Evolutionary conservation across 2,888 invertebrate species (phyloP), one percentile per base, ranked within the genome.

Genomic region (Harpalus rubripes): DNA sequence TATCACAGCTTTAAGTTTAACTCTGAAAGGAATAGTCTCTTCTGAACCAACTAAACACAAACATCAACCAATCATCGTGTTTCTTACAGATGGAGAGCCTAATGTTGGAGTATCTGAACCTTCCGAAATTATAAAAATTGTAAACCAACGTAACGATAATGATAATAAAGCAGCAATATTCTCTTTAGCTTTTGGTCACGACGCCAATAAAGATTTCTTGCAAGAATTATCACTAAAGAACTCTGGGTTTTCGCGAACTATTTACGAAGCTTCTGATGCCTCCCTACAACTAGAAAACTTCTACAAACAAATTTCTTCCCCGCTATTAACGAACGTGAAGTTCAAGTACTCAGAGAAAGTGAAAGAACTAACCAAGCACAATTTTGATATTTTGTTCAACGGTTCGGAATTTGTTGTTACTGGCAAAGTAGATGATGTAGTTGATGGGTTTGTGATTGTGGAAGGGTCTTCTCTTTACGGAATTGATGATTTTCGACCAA

Each of bases 351-450:
- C 81, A 3, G 74, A 80, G 15, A 26, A 63, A 65, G 58, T 72
- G 0, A 85, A 52, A 74, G 87, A 39, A 84, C 0, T 86, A 7
- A 94, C 93, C 1, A 90, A 91, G 87, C 89, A 90, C 86, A 88
- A 90, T 85, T 93, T 93, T 90, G 91, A 91, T 81, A 92, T 93
- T 10, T 92, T 91, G 88, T 94, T 93, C 89, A 90, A 90, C 0
- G 94, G 94, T 15, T 92, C 92, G 0, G 94, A 94, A 89, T 88
- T 93, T 68, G 92, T 94, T 78, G 93, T 94, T 32, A 93, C 93
- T 0, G 94, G 94, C 0, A 90, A 90, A 85, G 85, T 90, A 10
- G 85, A 85, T 1, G 52, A 86, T 16, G 56, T 15, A 7, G 32
- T 8, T 44, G 79, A 74, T 2, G 58, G 58, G 26, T 68, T 59